phyloP scores from a whole-genome alignment of 2,797 vertebrate species.

The Meda fulgida region DNA sequence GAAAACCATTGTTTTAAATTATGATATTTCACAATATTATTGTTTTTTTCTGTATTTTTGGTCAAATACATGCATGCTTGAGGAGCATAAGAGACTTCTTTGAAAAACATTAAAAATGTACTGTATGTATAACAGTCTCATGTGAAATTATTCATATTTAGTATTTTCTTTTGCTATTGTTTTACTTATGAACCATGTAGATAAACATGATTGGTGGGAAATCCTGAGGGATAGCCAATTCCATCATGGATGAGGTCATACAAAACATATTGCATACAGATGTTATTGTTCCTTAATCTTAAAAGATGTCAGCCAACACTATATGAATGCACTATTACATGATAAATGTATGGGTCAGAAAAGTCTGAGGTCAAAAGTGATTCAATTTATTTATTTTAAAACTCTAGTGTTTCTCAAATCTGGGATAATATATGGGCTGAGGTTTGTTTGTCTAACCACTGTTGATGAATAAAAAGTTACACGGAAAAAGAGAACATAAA shows the following conservation, averaged over 20 bases:
- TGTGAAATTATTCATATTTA: background rate
- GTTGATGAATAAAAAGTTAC: background rate
- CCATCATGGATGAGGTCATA: background rate
- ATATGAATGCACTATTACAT: background rate
- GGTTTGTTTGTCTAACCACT: background rate
- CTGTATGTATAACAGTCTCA: no score
- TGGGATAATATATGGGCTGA: background rate
- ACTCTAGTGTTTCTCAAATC: background rate
- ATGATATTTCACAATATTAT: no score
- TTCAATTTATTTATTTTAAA: background rate
- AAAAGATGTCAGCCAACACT: background rate
- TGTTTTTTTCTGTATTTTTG: no score
- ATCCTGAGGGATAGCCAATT: conserved; percentile 27
- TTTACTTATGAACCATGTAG: background rate
- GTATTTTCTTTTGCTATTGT: conserved; percentile 8
- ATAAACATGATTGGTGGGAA: background rate
- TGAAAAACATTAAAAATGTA: no score
- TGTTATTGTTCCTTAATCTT: background rate
- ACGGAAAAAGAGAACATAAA: conserved; percentile 47
- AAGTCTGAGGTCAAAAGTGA: background rate
- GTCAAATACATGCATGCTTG: no score
- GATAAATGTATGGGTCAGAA: background rate
- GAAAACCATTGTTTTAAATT: no score
- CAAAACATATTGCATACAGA: conserved; percentile 2
- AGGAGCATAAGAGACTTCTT: no score